These are phyloP conservation scores for Scolopax rusticola DNA, from an alignment of 2,797 vertebrate species.

Conservation along the genomic window DNA sequence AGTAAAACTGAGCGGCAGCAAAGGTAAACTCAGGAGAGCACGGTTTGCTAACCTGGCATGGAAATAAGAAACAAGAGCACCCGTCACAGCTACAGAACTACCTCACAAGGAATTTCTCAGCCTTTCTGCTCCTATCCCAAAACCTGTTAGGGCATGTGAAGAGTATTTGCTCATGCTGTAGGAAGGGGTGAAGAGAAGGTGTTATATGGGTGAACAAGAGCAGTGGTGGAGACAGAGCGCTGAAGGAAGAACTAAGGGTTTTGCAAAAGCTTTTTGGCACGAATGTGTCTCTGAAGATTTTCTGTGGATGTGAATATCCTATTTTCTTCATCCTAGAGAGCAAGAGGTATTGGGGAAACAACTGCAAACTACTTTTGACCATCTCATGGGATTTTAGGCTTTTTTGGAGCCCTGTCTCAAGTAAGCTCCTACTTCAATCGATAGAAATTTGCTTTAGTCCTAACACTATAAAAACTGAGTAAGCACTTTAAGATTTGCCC, in stretches of 20 bases:
- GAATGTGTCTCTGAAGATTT: neutral
- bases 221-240: neutral
- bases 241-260: neutral
- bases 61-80: neutral
- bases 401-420: neutral
- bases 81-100: neutral
- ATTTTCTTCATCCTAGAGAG: neutral
- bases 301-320: neutral
- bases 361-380: neutral
- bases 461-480: neutral
- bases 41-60: neutral
- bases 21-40: neutral
- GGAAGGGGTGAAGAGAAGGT: slow-evolving; percentile 23
- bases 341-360: neutral
- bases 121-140: neutral
- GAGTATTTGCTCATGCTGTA: slow-evolving; percentile 25
- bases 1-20: neutral
- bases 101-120: slow-evolving; percentile 21
- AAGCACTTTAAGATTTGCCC: slow-evolving; percentile 56
- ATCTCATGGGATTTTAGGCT: neutral
- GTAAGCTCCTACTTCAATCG: neutral
- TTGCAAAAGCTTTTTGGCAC: slow-evolving; percentile 4
- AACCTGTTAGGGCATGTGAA: neutral
- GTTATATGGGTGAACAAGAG: slow-evolving; percentile 8
- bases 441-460: slow-evolving; percentile 57